Percentiles rank a stretch among this genome's conserved stretches.
Conservation (phyloP, 1,140 invertebrate species). For the Drosophila ananassae region DNA sequence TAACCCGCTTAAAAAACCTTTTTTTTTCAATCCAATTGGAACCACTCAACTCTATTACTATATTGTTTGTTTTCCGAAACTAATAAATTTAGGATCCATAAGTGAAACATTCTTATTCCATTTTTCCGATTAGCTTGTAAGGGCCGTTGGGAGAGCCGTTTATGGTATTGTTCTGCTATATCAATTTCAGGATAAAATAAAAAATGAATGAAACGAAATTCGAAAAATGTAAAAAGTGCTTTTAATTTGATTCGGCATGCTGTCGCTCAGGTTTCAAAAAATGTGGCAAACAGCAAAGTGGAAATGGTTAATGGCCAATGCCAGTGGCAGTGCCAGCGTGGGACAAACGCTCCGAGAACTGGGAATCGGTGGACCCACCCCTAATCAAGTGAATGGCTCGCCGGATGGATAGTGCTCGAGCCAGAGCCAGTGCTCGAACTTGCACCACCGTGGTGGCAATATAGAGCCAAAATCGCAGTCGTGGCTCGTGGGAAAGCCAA, state of each 20-base stretch:
- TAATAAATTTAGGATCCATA: slow-evolving; percentile 1
- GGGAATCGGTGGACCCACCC: slow-evolving; percentile 33
- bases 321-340: slow-evolving; percentile 37
- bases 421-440: slow-evolving; percentile 19
- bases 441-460: slow-evolving; percentile 37
- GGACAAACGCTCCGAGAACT: slow-evolving; percentile 20
- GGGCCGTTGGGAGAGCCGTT: slow-evolving; percentile 5
- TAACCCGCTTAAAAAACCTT: background rate
- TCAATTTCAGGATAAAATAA: slow-evolving; percentile 19
- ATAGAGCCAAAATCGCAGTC: slow-evolving; percentile 36
- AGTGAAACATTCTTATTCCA: slow-evolving; percentile 12
- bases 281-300: slow-evolving; percentile 44
- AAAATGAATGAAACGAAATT: slow-evolving; percentile 10
- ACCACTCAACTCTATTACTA: background rate
- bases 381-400: slow-evolving; percentile 23
- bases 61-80: background rate
- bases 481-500: slow-evolving; percentile 82
- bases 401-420: slow-evolving; percentile 21
- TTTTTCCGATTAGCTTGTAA: slow-evolving; percentile 21
- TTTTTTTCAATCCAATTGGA: background rate
- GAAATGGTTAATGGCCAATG: slow-evolving; percentile 45
- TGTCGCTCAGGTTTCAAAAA: slow-evolving; percentile 67
- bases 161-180: slow-evolving; percentile 19
- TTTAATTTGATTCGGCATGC: slow-evolving; percentile 65
- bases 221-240: slow-evolving; percentile 71